Percentiles rank a stretch among this genome's conserved stretches.
Evolutionary conservation across 1,140 invertebrate genomes (phyloP).

Genomic region (Hyles euphorbiae): DNA sequence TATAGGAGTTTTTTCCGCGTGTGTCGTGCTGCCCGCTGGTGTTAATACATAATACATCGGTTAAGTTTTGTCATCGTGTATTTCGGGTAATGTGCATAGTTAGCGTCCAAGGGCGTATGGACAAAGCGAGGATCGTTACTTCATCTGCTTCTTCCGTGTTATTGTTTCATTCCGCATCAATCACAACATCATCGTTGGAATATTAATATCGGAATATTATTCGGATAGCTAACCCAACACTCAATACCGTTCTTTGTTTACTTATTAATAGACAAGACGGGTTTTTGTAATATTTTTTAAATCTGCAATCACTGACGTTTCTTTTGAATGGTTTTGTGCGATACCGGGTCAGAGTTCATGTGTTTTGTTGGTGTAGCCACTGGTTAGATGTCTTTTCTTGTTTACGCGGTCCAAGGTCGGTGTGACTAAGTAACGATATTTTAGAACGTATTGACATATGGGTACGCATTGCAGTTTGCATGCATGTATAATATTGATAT

Average conservation of each 20-base stretch:
- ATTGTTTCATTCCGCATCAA: constrained; percentile 53
- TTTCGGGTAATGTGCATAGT: constrained; percentile 3
- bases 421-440: background rate
- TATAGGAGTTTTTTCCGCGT: too few species aligned
- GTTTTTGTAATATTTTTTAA: constrained; percentile 26
- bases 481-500: too few species aligned
- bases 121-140: constrained; percentile 41
- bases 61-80: too few species aligned
- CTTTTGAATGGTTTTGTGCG: background rate
- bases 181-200: constrained; percentile 42
- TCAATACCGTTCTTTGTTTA: constrained; percentile 32
- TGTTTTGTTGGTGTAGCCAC: background rate
- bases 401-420: background rate
- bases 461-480: background rate
- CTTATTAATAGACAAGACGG: constrained; percentile 11
- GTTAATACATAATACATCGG: too few species aligned
- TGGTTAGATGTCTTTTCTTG: background rate
- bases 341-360: constrained; percentile 18
- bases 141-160: constrained; percentile 52
- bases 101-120: constrained; percentile 47
- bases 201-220: constrained; percentile 40
- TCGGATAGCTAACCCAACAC: constrained; percentile 31
- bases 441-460: constrained; percentile 7
- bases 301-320: background rate
- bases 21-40: too few species aligned